These are phyloP conservation scores for Diploscapter pachys DNA, from an alignment of 1,140 invertebrate species.

Conservation along the genomic window DNA sequence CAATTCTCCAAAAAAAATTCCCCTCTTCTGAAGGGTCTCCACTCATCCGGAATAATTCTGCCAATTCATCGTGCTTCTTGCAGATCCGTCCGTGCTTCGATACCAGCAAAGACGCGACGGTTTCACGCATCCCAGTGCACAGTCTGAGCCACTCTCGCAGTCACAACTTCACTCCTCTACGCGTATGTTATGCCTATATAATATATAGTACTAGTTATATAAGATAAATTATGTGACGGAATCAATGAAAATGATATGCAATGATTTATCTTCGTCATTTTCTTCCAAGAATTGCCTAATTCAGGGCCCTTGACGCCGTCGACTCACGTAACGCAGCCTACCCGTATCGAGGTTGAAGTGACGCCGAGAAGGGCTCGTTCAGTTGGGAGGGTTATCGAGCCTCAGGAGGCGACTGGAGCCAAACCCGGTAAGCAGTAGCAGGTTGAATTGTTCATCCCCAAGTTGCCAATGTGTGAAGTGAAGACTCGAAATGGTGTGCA, in stretches of 20 bases:
- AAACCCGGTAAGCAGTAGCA: background rate
- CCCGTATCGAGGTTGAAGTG: background rate
- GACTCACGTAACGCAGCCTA: background rate
- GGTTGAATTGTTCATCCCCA: slow-evolving; percentile 1
- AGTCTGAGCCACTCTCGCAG: too few relatives aligned
- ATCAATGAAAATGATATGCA: background rate
- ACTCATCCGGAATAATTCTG: too few relatives aligned
- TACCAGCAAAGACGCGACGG: too few relatives aligned
- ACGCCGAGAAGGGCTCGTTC: slow-evolving; percentile 18
- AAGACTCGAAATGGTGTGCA: too few relatives aligned
- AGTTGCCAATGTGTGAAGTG: too few relatives aligned
- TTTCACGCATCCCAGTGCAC: too few relatives aligned
- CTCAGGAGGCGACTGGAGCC: background rate
- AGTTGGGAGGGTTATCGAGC: slow-evolving; percentile 14
- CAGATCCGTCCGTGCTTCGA: too few relatives aligned
- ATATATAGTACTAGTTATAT: background rate
- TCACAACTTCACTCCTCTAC: too few relatives aligned
- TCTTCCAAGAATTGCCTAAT: background rate
- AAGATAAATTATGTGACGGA: background rate
- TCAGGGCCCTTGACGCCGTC: slow-evolving; percentile 19
- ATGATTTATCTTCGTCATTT: slow-evolving; percentile 1
- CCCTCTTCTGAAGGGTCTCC: too few relatives aligned
- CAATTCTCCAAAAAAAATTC: too few relatives aligned
- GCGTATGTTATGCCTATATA: too few relatives aligned
- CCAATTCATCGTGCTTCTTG: too few relatives aligned